Conservation (phyloP, 2,797 vertebrate species). For the Chiroxiphia lanceolata region DNA sequence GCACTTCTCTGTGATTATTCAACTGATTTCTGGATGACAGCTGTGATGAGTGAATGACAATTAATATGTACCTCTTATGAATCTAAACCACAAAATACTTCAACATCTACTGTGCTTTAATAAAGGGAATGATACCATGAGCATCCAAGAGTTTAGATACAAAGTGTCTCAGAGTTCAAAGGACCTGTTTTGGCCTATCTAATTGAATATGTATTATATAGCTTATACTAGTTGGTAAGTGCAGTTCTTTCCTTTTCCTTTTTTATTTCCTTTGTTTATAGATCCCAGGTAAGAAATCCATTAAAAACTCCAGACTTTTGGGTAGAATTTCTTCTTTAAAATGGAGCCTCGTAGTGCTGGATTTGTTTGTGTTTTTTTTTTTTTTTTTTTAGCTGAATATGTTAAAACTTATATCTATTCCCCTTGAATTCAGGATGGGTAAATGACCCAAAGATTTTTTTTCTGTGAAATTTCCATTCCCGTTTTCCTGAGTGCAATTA, state of each 20-base stretch:
- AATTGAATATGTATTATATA: neutral
- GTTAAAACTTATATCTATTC: neutral
- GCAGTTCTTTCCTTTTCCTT: neutral
- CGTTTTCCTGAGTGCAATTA: neutral
- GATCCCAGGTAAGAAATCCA: neutral
- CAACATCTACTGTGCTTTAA: neutral
- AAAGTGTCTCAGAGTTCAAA: neutral
- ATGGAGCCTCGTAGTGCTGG: neutral
- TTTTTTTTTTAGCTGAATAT: neutral
- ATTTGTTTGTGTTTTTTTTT: neutral
- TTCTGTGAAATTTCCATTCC: neutral
- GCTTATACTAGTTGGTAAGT: neutral
- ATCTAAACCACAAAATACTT: neutral
- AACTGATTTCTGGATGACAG: neutral
- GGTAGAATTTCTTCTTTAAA: neutral
- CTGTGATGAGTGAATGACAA: constrained; percentile 11
- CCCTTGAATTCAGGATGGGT: neutral
- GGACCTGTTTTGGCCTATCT: neutral
- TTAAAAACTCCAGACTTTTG: neutral
- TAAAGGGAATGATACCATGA: neutral
- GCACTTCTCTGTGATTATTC: neutral
- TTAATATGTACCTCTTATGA: neutral
- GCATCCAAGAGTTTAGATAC: neutral
- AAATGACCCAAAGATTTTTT: neutral
- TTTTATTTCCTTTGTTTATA: neutral